Base-by-base conservation (phyloP, 2,888 invertebrate genomes). In the Hermaeophaga mercurialis region DNA sequence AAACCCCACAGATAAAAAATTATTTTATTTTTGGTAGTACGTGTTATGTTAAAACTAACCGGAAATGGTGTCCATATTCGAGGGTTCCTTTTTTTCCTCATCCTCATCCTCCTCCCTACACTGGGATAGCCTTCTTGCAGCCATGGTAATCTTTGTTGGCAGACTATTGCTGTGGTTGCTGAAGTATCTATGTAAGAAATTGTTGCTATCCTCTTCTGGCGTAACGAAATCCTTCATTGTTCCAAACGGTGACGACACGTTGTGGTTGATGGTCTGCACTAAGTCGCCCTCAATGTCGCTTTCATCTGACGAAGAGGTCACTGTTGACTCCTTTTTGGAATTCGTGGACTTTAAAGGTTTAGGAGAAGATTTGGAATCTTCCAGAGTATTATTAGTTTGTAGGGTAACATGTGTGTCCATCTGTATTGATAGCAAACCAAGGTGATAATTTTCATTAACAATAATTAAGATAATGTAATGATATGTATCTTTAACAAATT, bases 61-160 rank as follows among this genome's bases (percentile, higher is more conserved):
- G 49, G 73, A 75, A 54, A 76, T 76, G 53, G 75, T 68, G 33
- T 72, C 67, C 57, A 75, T 66, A 56, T 74, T 71, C 38, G 74
- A 71, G 61, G 72, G 68, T 34, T 63, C 65, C 53, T 58, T 63
- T 46, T 71, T 73, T 43, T 78, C 83, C 63, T 89, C 89, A 49
- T 90, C 89, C 73, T 91, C 91, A 68, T 91, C 91, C 78, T 91
- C 91, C 73, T 91, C 91, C 58, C 88, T 84, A 73, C 91, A 91
- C 76, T 91, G 90, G 2, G 91, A 91, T 61, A 91, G 76, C 9
- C 91, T 83, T 22, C 89, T 80, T 3, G 86, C 80, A 66, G 84
- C 85, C 53, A 80, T 79, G 55, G 80, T 79, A 66, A 83, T 82
- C 54, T 84, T 80, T 58, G 85, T 86, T 19, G 88, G 87, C 59